Evolutionary conservation across 2,888 invertebrate genomes (phyloP).

Genomic region (Quadroppia sp.): DNA sequence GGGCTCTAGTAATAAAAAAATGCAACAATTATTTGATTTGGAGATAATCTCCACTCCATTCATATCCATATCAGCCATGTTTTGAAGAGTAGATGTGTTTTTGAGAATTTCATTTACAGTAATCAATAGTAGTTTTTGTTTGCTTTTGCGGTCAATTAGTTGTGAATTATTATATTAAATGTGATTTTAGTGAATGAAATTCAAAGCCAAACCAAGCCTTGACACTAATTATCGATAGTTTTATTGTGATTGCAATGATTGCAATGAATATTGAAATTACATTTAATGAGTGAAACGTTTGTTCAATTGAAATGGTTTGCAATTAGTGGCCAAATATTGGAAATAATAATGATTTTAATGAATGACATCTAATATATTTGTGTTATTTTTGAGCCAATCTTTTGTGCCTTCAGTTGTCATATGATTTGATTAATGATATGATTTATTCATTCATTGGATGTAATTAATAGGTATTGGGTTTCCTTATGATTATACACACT

Average conservation of each 20-base stretch:
- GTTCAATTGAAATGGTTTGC: conserved; percentile 4
- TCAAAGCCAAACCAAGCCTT: background rate
- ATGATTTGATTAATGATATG: conserved; percentile 31
- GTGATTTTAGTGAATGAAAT: background rate
- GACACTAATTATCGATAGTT: background rate
- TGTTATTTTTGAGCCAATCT: background rate
- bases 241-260: background rate
- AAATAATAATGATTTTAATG: background rate
- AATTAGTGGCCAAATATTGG: background rate
- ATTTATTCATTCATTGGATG: conserved; percentile 28
- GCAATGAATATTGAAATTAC: too few species aligned
- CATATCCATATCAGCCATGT: background rate
- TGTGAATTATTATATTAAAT: background rate
- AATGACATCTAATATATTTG: background rate
- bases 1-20: background rate
- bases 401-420: background rate
- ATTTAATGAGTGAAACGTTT: too few species aligned
- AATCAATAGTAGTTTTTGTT: background rate
- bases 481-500: conserved; percentile 23
- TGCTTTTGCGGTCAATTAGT: background rate
- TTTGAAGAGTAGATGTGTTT: background rate
- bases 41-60: background rate
- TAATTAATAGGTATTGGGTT: conserved; percentile 35
- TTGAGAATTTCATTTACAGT: background rate
- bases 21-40: conserved; percentile 7